A percentile compares a stretch with the other conserved stretches of the same genome.
Evolutionary conservation across 2,113 vertebrate genomes (phyloP).

Genomic region (Urocolius indicus): DNA sequence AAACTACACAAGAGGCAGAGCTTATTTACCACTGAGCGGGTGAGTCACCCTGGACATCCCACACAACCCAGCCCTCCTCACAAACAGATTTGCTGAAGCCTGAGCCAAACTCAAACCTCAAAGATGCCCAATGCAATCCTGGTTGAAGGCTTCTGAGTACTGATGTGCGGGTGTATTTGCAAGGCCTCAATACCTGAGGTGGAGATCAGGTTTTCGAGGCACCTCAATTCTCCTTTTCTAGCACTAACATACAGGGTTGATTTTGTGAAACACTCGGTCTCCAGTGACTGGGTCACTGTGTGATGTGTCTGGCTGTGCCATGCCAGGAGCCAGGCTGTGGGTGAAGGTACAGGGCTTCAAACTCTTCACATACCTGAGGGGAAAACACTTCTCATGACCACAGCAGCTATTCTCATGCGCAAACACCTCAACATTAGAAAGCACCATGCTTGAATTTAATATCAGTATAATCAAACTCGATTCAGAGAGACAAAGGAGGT

Average conservation of each 20-base stretch:
- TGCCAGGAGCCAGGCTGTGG: background rate
- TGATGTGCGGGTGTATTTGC: rapidly evolving
- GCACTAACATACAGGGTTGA: background rate
- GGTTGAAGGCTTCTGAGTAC: background rate
- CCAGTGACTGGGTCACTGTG: background rate
- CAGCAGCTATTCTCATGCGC: background rate
- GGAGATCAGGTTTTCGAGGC: background rate
- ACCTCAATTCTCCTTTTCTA: background rate
- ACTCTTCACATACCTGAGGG: background rate
- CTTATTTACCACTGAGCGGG: background rate
- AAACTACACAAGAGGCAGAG: conserved; percentile 23
- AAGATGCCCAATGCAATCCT: background rate
- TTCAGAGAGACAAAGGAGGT: rapidly evolving
- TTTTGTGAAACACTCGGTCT: rapidly evolving
- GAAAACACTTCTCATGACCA: background rate
- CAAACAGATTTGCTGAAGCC: background rate
- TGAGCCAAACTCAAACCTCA: background rate
- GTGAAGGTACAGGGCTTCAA: background rate
- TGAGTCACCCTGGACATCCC: background rate
- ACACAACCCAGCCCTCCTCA: background rate
- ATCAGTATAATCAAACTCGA: background rate
- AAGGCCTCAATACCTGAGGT: background rate
- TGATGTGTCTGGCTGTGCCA: rapidly evolving
- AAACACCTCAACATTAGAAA: background rate
- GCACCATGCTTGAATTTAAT: rapidly evolving